These are phyloP conservation scores for Apeira syringaria DNA, from an alignment of 2,888 invertebrate species.

Conservation along the genomic window DNA sequence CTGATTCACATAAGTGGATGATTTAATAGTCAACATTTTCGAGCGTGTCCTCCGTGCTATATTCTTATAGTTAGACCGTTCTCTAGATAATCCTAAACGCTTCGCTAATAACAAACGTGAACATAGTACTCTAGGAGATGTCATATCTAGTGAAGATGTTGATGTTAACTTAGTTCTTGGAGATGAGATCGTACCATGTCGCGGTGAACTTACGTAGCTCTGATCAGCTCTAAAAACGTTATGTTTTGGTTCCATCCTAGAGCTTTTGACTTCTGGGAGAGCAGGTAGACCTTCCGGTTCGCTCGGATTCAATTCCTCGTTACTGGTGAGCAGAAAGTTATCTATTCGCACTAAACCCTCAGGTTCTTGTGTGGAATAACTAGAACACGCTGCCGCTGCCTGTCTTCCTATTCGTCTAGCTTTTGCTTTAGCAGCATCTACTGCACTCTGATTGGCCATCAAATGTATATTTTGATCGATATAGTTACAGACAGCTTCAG, in stretches of 20 bases:
- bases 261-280: constrained; percentile 49
- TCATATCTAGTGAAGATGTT: constrained; percentile 48
- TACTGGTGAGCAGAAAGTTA: constrained; percentile 18
- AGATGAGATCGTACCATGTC: constrained; percentile 52
- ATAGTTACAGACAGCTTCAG: constrained; percentile 63
- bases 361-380: constrained; percentile 59
- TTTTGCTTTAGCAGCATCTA: constrained; percentile 56
- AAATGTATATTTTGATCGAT: constrained; percentile 61
- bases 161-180: constrained; percentile 45
- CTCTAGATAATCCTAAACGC: constrained; percentile 38
- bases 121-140: constrained; percentile 56
- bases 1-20: constrained; percentile 42
- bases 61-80: constrained; percentile 35
- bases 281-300: constrained; percentile 53
- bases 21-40: constrained; percentile 47
- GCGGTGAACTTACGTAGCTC: constrained; percentile 58
- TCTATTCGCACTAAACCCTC: constrained; percentile 49
- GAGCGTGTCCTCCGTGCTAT: constrained; percentile 28
- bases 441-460: constrained; percentile 50
- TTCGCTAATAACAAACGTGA: constrained; percentile 52
- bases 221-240: constrained; percentile 56
- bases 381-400: constrained; percentile 49
- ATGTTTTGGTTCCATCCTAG: constrained; percentile 35
- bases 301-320: constrained; percentile 33
- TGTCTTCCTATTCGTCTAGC: constrained; percentile 54